Evolutionary conservation across 2,113 vertebrate species (phyloP), one percentile per base, ranked within the genome.

Genomic region (Cyprinodon brontotheroides): DNA sequence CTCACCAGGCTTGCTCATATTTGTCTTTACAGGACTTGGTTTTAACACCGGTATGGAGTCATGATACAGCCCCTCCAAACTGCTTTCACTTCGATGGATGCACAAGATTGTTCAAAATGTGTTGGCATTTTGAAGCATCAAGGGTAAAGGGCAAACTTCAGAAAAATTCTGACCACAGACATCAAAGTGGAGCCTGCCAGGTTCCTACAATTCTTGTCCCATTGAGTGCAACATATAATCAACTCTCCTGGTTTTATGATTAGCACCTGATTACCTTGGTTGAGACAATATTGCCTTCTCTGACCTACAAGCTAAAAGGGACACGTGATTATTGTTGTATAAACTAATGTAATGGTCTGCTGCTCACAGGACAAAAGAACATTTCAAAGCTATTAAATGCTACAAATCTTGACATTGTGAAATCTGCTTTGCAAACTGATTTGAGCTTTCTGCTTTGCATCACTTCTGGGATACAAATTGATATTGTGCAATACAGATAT

Each of bases 401-500:
- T 60, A 36, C 48, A 67, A 57, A 50, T 62, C 14, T 20, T 50
- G 39, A 29, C 39, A 1, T 40, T 11, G n/a, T 15, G 36, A 62
- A 29, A 43, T 63, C 73, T 29, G 1, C 20, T 11, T 7, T 40
- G 60, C 37, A 74, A 78, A 62, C 39, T 41, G 41, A 60, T 60
- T 45, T n/a, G 36, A 29, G 38, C 62, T 57, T 57, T 20, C 20
- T 8, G 20, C 50, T 8, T 57, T 57, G 50, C 50, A 9, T 57
- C 50, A n/a, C n/a, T 57, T 57, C 8, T n/a, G 8, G 1, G 17
- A 57, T 15, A 57, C 50, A 57, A 57, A 57, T 57, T 57, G 57
- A 39, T 71, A 53, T 47, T 69, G 36, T 63, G 61, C 75, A 22
- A 22, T 36, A n/a, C 45, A 57, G 61, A 57, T 43, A 47, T 61